Percentiles rank a stretch among this genome's conserved stretches.
phyloP scores from a whole-genome alignment of 2,113 vertebrate genomes.

The Pycnonotus jocosus region DNA sequence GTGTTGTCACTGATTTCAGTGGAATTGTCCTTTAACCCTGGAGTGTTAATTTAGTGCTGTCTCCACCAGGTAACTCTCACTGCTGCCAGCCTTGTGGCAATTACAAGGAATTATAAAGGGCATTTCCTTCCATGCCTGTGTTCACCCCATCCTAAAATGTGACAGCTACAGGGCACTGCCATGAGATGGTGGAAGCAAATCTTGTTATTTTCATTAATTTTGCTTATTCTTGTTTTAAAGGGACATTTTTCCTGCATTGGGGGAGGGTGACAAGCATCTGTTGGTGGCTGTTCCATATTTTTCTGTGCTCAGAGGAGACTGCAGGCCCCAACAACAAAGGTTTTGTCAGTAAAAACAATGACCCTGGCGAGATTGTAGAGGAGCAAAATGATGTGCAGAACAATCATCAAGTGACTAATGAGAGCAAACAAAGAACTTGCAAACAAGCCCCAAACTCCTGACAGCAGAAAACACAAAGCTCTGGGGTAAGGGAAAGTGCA shows the following conservation, averaged over 20 bases:
- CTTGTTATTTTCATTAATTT: background rate
- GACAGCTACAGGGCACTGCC: background rate
- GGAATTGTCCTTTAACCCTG: background rate
- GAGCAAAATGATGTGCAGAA: background rate
- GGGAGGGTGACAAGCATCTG: background rate
- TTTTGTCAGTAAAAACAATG: constrained; percentile 28
- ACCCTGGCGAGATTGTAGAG: background rate
- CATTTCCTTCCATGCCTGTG: background rate
- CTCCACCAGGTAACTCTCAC: background rate
- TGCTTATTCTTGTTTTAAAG: background rate
- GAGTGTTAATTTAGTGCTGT: background rate
- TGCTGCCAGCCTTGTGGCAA: background rate
- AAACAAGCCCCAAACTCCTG: constrained; percentile 9
- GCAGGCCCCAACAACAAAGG: background rate
- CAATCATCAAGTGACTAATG: constrained; percentile 10
- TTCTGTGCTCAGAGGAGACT: background rate
- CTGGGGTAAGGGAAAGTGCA: constrained; percentile 30
- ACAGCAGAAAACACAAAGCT: background rate
- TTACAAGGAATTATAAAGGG: background rate
- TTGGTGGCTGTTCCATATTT: background rate
- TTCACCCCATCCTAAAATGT: background rate
- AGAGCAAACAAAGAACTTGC: constrained; percentile 16
- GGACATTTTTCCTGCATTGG: fast-evolving
- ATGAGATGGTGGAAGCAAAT: background rate
- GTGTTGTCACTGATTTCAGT: background rate